Percentiles rank a stretch among this genome's conserved stretches.
Evolutionary conservation across 2,888 invertebrate genomes (phyloP).

Genomic region (Ophion ventricosus): DNA sequence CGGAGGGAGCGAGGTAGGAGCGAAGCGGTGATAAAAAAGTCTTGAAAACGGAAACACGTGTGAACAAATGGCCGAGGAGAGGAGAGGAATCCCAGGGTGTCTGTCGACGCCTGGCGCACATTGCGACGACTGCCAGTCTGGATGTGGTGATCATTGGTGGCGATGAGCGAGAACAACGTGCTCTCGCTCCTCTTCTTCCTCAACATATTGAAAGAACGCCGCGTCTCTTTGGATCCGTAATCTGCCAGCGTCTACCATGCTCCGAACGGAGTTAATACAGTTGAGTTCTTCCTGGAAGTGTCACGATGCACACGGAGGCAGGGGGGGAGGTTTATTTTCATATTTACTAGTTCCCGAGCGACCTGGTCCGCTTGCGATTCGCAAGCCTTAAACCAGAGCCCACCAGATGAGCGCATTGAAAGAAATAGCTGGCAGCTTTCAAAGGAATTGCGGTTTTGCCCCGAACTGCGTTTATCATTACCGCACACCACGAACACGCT

Average conservation of each 20-base stretch:
- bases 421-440: conserved; percentile 64
- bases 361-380: conserved; percentile 39
- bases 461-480: conserved; percentile 1
- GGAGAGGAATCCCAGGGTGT: conserved; percentile 36
- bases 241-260: conserved; percentile 71
- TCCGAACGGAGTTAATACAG: conserved; percentile 71
- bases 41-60: conserved; percentile 70
- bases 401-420: conserved; percentile 67
- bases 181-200: conserved; percentile 15
- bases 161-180: conserved; percentile 56
- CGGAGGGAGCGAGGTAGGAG: conserved; percentile 68
- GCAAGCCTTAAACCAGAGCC: conserved; percentile 12
- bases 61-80: conserved; percentile 72
- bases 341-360: conserved; percentile 68
- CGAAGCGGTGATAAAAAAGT: conserved; percentile 61
- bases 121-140: conserved; percentile 28
- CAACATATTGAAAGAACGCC: conserved; percentile 66
- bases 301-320: conserved; percentile 58
- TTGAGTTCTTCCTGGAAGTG: conserved; percentile 71
- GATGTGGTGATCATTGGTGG: conserved; percentile 41
- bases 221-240: conserved; percentile 62
- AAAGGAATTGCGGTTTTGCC: conserved; percentile 37
- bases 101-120: conserved; percentile 39
- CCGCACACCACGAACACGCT: conserved; percentile 32
- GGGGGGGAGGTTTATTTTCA: no score